Conservation (phyloP, 2,888 invertebrate genomes). For the Seira musarum region DNA sequence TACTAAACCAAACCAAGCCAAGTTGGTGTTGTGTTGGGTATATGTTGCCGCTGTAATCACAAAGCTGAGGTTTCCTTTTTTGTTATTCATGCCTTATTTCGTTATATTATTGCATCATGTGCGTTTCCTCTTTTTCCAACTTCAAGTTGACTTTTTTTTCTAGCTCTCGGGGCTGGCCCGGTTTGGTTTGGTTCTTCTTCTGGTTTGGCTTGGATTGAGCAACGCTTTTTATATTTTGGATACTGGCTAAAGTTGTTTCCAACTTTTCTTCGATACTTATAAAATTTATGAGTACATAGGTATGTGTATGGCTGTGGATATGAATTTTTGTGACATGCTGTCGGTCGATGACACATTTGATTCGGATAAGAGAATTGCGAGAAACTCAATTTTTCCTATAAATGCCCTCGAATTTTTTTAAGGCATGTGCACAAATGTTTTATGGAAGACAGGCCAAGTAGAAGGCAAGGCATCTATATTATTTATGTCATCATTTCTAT, state of each 20-base stretch:
- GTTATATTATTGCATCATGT: slow-evolving; percentile 46
- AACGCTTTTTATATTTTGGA: neutral
- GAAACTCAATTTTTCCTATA: neutral
- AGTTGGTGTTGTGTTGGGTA: too few species aligned
- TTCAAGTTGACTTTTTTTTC: neutral
- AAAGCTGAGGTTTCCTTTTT: too few species aligned
- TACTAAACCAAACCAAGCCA: too few species aligned
- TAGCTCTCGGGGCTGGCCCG: too few species aligned
- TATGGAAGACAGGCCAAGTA: too few species aligned
- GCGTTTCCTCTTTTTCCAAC: too few species aligned
- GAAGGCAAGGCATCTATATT: too few species aligned
- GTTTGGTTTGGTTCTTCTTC: too few species aligned
- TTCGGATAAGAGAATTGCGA: neutral
- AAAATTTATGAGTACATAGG: neutral
- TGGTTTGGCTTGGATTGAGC: neutral
- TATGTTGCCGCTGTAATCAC: too few species aligned
- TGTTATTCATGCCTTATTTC: too few species aligned
- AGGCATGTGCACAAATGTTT: neutral
- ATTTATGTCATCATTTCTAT: neutral
- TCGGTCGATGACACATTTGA: slow-evolving; percentile 31
- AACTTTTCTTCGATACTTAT: neutral
- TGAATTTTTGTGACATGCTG: neutral
- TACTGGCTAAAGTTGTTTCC: neutral
- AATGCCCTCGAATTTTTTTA: neutral
- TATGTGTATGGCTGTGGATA: neutral